Evolutionary conservation across 2,797 vertebrate genomes (phyloP).

Genomic region (Otolemur crassicaudatus): DNA sequence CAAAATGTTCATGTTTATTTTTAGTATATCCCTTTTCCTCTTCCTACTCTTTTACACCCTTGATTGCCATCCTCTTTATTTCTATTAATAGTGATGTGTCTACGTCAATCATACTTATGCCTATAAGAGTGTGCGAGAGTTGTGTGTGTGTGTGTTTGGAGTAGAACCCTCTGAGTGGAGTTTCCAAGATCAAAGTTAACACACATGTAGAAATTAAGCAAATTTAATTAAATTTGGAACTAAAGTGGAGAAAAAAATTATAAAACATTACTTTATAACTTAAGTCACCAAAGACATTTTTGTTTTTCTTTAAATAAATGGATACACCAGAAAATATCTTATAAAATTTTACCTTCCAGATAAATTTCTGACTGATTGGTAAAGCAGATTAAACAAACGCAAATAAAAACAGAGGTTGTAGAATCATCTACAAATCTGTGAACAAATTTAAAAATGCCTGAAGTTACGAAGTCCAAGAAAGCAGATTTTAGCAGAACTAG

Average conservation of each 20-base stretch:
- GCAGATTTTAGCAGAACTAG: not conserved
- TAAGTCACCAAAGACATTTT: conserved; percentile 40
- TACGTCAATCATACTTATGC: not conserved
- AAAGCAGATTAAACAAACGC: not conserved
- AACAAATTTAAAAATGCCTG: not conserved
- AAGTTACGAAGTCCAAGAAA: not conserved
- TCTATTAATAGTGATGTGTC: not conserved
- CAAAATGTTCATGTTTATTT: conserved; percentile 49
- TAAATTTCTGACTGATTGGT: not conserved
- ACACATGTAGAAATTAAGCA: not conserved
- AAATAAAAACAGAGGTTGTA: not conserved
- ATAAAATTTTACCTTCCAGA: not conserved
- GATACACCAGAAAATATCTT: not conserved
- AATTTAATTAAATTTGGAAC: not conserved
- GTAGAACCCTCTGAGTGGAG: too few relatives aligned
- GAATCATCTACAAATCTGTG: not conserved
- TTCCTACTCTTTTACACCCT: not conserved
- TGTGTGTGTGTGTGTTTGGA: not conserved
- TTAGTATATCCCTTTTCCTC: not conserved
- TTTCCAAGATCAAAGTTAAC: not conserved
- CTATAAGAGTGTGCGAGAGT: not conserved
- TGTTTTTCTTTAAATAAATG: conserved; percentile 45
- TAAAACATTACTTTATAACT: conserved; percentile 32
- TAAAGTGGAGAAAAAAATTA: conserved; percentile 31
- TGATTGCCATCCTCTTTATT: not conserved